Evolutionary conservation across 2,113 vertebrate species (phyloP), one percentile per base, ranked within the genome.

Genomic region (Ondatra zibethicus): DNA sequence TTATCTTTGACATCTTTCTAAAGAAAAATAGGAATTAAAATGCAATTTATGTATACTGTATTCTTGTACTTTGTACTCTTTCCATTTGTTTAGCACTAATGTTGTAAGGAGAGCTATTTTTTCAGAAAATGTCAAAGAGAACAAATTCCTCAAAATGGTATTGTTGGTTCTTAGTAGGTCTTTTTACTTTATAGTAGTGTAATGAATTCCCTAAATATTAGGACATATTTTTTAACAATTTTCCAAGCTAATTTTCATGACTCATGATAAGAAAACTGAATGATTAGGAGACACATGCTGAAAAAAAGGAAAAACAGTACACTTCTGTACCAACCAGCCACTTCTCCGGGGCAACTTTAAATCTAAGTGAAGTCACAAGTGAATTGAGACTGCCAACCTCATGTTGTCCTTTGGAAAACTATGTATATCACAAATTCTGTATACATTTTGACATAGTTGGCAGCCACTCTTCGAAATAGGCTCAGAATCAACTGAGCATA

Each of bases 51-150:
- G n/a, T 93, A 95, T 96, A 81, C 75, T 88, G 75, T 80, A 92
- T 97, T 96, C 77, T 97, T 94, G 47, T 96, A 33, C 65, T 97
- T 66, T 92, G 36, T 96, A 86, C 72, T 89, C 84, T 94, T 81
- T 73, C 95, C 91, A 93, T 98, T 96, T 97, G 95, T 96, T 98
- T 98, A 97, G 80, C 97, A 96, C 91, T 98, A 98, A 96, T 96
- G 96, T 86, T 94, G 63, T 84, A 63, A 73, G 29, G 12, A 92
- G 88, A 97, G 68, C 39, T 97, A 95, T 98, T 98, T 89, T 97
- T 98, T 96, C 70, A 94, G 81, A 95, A 96, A 96, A 91, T 96
- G 96, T 94, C 91, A 97, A 90, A 81, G 88, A 93, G 86, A 98
- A 97, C 90, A 97, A 97, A 97, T 97, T 96, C 75, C 92, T 97